A percentile compares a stretch with the other conserved stretches of the same genome.
Evolutionary conservation across 2,113 vertebrate species (phyloP).

Genomic region (Forbesichthys agassizii): DNA sequence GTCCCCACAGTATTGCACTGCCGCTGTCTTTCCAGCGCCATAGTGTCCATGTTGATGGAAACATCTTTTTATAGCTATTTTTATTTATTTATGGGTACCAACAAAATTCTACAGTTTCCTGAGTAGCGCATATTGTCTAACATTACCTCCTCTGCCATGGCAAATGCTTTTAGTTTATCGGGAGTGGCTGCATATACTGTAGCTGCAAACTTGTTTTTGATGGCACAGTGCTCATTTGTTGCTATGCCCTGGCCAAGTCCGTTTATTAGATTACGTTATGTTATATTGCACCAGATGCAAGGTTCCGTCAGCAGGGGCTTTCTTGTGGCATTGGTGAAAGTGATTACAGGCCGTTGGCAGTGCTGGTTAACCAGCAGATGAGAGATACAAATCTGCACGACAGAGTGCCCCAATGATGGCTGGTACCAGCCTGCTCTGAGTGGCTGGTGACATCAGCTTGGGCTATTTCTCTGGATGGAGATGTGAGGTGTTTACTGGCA

Average conservation of each 20-base stretch:
- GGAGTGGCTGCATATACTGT: constrained; percentile 6
- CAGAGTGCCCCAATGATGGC: constrained; percentile 39
- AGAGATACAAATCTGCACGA: constrained; percentile 59
- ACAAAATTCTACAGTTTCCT: neutral
- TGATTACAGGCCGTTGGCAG: constrained; percentile 64
- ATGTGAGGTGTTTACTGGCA: constrained; percentile 38
- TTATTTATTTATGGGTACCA: neutral
- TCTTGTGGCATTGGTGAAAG: constrained; percentile 37
- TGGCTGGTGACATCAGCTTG: constrained; percentile 35
- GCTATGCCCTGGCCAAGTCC: constrained; percentile 19
- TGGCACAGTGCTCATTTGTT: constrained; percentile 43
- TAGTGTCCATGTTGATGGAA: constrained; percentile 3
- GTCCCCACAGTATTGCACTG: constrained; percentile 1
- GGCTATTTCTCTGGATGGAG: constrained; percentile 47
- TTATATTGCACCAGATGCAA: constrained; percentile 42
- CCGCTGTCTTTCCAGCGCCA: constrained; percentile 11
- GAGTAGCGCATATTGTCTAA: neutral
- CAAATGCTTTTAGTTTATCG: constrained; percentile 23
- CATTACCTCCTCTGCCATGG: constrained; percentile 5
- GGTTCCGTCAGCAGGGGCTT: constrained; percentile 28
- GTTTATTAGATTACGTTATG: constrained; percentile 47
- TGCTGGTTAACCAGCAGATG: constrained; percentile 48
- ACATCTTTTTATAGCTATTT: neutral
- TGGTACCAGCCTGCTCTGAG: constrained; percentile 22
- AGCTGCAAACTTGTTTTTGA: constrained; percentile 34